These are phyloP conservation scores for Phlogophora meticulosa DNA, from an alignment of 2,888 invertebrate genomes.

Conservation along the genomic window DNA sequence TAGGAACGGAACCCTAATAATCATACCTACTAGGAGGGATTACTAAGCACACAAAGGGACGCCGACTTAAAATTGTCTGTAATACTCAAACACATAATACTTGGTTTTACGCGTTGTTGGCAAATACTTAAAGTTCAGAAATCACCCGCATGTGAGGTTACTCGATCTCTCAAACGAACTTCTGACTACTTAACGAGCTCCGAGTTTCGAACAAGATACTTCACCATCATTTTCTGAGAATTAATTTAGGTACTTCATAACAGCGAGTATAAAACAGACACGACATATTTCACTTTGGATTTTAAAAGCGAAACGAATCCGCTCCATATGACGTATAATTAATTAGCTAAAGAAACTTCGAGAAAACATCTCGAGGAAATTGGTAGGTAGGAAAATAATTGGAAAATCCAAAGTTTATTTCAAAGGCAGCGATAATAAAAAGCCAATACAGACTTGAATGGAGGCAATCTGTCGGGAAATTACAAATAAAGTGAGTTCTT, in stretches of 20 bases:
- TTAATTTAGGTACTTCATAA: conserved; percentile 64
- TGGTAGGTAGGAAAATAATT: conserved; percentile 26
- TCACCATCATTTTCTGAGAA: conserved; percentile 59
- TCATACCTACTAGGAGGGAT: background rate
- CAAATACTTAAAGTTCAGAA: conserved; percentile 30
- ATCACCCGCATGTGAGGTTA: conserved; percentile 47
- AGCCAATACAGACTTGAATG: conserved; percentile 53
- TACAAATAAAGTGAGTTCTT: conserved; percentile 61
- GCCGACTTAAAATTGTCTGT: background rate
- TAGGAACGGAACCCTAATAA: no score
- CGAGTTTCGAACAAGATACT: conserved; percentile 56
- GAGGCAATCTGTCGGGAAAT: conserved; percentile 62
- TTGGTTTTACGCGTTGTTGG: background rate
- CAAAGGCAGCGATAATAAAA: conserved; percentile 53
- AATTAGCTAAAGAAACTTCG: conserved; percentile 32
- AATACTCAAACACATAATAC: conserved; percentile 12
- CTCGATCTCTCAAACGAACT: conserved; percentile 51
- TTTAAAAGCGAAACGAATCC: conserved; percentile 34
- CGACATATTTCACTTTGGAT: conserved; percentile 41
- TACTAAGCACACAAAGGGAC: background rate
- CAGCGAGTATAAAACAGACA: conserved; percentile 37
- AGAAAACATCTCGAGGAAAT: conserved; percentile 26
- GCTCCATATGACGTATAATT: conserved; percentile 42
- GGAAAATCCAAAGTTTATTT: conserved; percentile 44
- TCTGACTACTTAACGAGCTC: conserved; percentile 53